Evolutionary conservation across 2,113 vertebrate species (phyloP).

Genomic region (Zingel zingel): DNA sequence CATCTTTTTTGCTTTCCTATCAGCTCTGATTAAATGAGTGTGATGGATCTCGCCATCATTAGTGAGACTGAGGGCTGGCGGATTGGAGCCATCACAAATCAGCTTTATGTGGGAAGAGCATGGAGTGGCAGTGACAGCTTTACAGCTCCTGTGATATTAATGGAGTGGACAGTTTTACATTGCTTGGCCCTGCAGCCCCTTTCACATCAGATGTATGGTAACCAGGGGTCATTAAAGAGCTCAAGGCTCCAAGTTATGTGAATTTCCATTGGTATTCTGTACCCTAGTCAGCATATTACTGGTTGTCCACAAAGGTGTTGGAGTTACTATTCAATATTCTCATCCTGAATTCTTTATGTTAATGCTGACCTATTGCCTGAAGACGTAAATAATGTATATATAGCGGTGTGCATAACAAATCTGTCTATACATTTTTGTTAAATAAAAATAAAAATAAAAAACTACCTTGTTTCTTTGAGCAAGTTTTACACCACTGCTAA

Average conservation of each 20-base stretch:
- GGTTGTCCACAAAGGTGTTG: not conserved
- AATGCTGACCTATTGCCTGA: slow-evolving; percentile 48
- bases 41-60: slow-evolving; percentile 81
- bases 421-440: not conserved
- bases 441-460: not conserved
- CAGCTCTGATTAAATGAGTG: slow-evolving; percentile 79
- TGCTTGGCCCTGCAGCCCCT: slow-evolving; percentile 58
- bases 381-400: slow-evolving; percentile 29
- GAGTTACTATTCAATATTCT: slow-evolving; percentile 32
- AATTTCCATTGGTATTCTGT: slow-evolving; percentile 23
- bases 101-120: slow-evolving; percentile 76
- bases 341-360: slow-evolving; percentile 3
- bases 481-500: not conserved
- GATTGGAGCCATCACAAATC: slow-evolving; percentile 77
- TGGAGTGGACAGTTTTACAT: slow-evolving; percentile 72
- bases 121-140: slow-evolving; percentile 77
- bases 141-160: slow-evolving; percentile 77
- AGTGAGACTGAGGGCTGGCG: slow-evolving; percentile 72
- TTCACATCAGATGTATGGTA: slow-evolving; percentile 61
- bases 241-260: slow-evolving; percentile 32
- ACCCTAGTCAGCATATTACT: slow-evolving; percentile 56
- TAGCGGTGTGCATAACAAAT: slow-evolving; percentile 1
- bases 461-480: not conserved
- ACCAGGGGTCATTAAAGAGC: slow-evolving; percentile 63
- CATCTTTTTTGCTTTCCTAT: slow-evolving; percentile 79